These are phyloP conservation scores for Volucella inanis DNA, from an alignment of 2,888 invertebrate species.

Conservation along the genomic window DNA sequence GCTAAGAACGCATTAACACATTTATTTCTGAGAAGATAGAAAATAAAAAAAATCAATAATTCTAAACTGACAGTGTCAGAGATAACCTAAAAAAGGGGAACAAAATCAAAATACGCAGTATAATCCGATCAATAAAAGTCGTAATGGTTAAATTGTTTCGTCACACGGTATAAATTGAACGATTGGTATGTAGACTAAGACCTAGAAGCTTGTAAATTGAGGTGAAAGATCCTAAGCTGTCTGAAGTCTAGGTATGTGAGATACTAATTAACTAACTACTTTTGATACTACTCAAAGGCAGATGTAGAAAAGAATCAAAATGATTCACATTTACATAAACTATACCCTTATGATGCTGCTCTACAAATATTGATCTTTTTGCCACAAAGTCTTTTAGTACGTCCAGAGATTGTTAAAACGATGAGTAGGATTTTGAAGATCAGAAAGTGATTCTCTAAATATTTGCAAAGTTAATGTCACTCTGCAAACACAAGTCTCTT, in stretches of 20 bases:
- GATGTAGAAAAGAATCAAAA: too few species aligned
- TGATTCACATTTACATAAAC: too few species aligned
- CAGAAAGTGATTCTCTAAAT: not conserved
- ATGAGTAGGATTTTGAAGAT: not conserved
- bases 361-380: not conserved
- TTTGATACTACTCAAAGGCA: too few species aligned
- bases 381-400: too few species aligned
- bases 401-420: not conserved
- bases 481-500: too few species aligned
- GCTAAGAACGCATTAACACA: not conserved
- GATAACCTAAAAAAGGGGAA: conserved; percentile 10
- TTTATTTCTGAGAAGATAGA: not conserved
- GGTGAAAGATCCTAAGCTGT: too few species aligned
- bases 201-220: not conserved
- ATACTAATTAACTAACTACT: too few species aligned
- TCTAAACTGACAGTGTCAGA: not conserved
- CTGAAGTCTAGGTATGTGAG: too few species aligned
- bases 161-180: not conserved
- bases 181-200: not conserved
- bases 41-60: not conserved
- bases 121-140: conserved; percentile 21
- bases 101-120: not conserved
- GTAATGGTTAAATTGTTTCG: not conserved
- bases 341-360: too few species aligned
- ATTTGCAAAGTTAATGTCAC: too few species aligned